A percentile compares a stretch with the other conserved stretches of the same genome.
These are phyloP conservation scores for Griposia aprilina DNA, from an alignment of 2,888 invertebrate genomes.

Conservation along the genomic window DNA sequence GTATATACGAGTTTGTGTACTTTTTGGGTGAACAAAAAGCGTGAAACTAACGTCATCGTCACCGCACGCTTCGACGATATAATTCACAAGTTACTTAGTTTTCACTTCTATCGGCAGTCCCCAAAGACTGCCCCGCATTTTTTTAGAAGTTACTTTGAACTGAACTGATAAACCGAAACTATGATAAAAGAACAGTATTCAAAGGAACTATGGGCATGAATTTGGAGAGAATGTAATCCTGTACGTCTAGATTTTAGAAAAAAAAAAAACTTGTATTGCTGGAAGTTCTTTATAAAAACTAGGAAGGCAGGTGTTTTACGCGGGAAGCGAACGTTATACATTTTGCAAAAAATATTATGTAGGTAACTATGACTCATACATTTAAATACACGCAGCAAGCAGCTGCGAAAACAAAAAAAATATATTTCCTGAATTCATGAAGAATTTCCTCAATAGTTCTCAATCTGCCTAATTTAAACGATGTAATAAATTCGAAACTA, in stretches of 20 bases:
- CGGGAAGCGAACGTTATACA: too few species aligned
- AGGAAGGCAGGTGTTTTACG: too few species aligned
- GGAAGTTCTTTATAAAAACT: too few species aligned
- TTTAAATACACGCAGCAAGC: slow-evolving; percentile 11
- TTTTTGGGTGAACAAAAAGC: too few species aligned
- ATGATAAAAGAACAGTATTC: neutral
- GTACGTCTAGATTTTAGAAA: neutral
- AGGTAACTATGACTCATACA: neutral
- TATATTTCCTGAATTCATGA: slow-evolving; percentile 35
- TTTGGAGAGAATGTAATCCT: neutral
- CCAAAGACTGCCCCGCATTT: too few species aligned
- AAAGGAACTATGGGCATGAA: neutral
- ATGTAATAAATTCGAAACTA: slow-evolving; percentile 2
- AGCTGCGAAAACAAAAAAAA: neutral
- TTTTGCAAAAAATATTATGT: neutral
- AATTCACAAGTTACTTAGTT: too few species aligned
- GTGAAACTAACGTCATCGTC: too few species aligned
- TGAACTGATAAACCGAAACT: neutral
- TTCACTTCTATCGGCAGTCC: too few species aligned
- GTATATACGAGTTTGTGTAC: too few species aligned
- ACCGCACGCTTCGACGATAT: too few species aligned
- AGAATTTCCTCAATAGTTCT: slow-evolving; percentile 38
- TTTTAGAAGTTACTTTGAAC: neutral
- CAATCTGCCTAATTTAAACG: slow-evolving; percentile 23
- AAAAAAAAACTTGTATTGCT: neutral